Conservation (phyloP, 1,140 invertebrate species). For the Macrosteles quadrilineatus region DNA sequence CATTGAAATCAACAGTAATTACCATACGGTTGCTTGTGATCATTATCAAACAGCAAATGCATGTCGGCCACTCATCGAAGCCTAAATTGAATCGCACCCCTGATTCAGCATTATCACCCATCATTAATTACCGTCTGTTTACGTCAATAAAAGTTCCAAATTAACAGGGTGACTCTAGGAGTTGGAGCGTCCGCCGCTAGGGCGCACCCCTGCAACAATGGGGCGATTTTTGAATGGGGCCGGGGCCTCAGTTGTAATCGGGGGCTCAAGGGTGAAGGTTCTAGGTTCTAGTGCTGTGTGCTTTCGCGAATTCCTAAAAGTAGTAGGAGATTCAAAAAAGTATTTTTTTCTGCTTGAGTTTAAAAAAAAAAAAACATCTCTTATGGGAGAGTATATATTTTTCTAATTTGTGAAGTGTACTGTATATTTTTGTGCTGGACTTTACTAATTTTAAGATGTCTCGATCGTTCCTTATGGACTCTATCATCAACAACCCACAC, state of each 20-base stretch:
- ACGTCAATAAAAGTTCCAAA: conserved; percentile 35
- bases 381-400: too few relatives aligned
- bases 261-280: neutral
- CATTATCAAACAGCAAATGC: conserved; percentile 3
- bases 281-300: too few relatives aligned
- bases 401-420: too few relatives aligned
- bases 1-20: too few relatives aligned
- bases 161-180: conserved; percentile 32
- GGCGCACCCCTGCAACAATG: conserved; percentile 3
- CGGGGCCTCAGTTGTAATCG: conserved; percentile 2
- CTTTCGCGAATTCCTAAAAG: too few relatives aligned
- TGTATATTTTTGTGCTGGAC: too few relatives aligned
- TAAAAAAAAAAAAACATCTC: too few relatives aligned
- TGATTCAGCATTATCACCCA: conserved; percentile 29
- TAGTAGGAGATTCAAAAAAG: too few relatives aligned
- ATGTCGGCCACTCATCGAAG: conserved; percentile 7
- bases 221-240: conserved; percentile 1
- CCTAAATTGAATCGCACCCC: conserved; percentile 23
- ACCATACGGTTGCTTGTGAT: too few relatives aligned
- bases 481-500: conserved; percentile 35
- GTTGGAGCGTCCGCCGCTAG: conserved; percentile 11
- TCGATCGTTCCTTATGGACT: conserved; percentile 41
- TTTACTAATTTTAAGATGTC: conserved; percentile 40
- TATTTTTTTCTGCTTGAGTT: neutral
- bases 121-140: conserved; percentile 35